Conservation (phyloP, 2,888 invertebrate species). For the Polyommatus icarus region DNA sequence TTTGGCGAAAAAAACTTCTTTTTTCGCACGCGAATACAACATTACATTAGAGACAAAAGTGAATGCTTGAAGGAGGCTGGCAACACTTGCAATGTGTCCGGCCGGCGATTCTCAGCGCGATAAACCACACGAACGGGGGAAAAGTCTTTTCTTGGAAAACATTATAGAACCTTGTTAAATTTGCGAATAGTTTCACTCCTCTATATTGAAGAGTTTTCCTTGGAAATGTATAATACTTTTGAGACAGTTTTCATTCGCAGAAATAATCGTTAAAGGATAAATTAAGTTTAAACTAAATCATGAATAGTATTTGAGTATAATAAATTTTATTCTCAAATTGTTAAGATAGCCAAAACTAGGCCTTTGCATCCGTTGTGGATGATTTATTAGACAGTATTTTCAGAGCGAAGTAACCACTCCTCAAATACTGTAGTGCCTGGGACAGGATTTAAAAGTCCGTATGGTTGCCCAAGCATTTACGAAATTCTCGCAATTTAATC, state of each 20-base stretch:
- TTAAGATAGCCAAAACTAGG: no score
- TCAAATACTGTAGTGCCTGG: no score
- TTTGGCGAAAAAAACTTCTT: neutral
- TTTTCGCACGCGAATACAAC: neutral
- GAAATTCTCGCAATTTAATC: no score
- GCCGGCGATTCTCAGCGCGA: neutral
- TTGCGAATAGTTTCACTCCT: neutral
- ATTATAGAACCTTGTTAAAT: neutral
- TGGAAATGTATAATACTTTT: neutral
- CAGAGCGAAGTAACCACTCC: no score
- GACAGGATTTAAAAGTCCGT: no score
- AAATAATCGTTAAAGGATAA: neutral
- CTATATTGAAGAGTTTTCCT: neutral
- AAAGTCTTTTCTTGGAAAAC: neutral
- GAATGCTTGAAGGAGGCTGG: neutral
- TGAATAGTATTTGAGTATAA: no score
- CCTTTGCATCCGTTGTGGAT: no score
- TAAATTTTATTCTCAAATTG: no score
- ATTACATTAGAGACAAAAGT: constrained; percentile 10
- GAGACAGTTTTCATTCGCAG: neutral
- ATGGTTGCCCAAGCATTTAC: no score
- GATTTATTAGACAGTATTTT: no score
- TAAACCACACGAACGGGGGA: neutral
- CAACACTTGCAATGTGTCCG: neutral
- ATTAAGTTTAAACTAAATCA: neutral